Percentiles rank a stretch among this genome's conserved stretches.
phyloP scores from a whole-genome alignment of 92 coral and sea anemone genomes.

The Porites divaricata region DNA sequence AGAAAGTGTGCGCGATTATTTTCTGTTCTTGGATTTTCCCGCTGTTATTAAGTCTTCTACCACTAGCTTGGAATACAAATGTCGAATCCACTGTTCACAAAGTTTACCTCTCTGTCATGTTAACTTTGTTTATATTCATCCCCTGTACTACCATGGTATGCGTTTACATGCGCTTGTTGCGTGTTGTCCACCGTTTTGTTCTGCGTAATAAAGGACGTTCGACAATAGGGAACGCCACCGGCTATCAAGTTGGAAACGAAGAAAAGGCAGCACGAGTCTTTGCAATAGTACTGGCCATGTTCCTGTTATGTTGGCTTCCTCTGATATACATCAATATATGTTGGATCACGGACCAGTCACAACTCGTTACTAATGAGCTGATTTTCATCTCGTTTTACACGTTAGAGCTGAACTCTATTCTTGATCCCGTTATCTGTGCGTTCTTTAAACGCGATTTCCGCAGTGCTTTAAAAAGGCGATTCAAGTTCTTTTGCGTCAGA shows the following conservation, averaged over 20 bases:
- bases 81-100: conserved; percentile 47
- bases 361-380: conserved; percentile 60
- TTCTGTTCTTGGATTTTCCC: conserved; percentile 74
- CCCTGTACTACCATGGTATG: conserved; percentile 73
- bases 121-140: conserved; percentile 56
- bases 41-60: conserved; percentile 61
- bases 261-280: conserved; percentile 84
- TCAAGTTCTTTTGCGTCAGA: conserved; percentile 15
- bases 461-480: conserved; percentile 36
- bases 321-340: conserved; percentile 82
- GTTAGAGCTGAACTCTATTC: conserved; percentile 64
- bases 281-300: conserved; percentile 79
- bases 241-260: conserved; percentile 80
- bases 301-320: conserved; percentile 83
- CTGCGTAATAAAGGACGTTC: conserved; percentile 58
- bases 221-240: conserved; percentile 63
- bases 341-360: conserved; percentile 49
- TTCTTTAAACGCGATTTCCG: conserved; percentile 81
- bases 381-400: conserved; percentile 78
- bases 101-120: conserved; percentile 60
- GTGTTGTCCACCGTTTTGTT: conserved; percentile 68
- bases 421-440: conserved; percentile 85
- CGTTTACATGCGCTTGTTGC: conserved; percentile 62
- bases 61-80: conserved; percentile 80
- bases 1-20: conserved; percentile 53